Evolutionary conservation across 2,797 vertebrate species (phyloP).

Genomic region (Mus minutoides): DNA sequence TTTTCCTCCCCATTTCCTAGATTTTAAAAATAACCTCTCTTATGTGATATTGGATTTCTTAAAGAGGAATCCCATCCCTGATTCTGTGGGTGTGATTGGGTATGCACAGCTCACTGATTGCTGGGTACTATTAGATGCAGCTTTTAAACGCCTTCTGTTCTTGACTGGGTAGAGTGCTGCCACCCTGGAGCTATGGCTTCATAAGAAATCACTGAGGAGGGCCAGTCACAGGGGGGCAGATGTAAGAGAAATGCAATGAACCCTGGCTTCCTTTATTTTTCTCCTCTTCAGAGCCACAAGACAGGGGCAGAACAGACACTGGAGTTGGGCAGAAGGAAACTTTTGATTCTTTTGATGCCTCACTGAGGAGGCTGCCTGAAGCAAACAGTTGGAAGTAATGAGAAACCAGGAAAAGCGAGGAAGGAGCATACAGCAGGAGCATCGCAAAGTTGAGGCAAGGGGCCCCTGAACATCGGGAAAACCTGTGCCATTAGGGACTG

Average conservation of each 20-base stretch:
- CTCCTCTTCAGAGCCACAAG: slow-evolving; percentile 23
- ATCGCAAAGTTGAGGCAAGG: not conserved
- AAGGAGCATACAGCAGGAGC: not conserved
- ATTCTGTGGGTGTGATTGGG: slow-evolving; percentile 25
- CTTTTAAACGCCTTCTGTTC: not conserved
- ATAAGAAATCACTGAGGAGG: slow-evolving; percentile 7
- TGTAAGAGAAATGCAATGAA: not conserved
- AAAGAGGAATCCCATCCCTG: slow-evolving; percentile 28
- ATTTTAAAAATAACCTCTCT: slow-evolving; percentile 62
- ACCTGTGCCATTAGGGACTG: not conserved
- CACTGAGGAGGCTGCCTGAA: slow-evolving; percentile 21
- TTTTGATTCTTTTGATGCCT: not conserved
- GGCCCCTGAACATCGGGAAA: not conserved
- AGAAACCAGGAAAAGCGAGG: not conserved
- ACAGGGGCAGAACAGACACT: slow-evolving; percentile 31
- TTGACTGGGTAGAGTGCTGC: not conserved
- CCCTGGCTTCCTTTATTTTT: slow-evolving; percentile 48
- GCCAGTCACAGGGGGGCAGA: not conserved
- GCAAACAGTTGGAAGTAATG: not conserved
- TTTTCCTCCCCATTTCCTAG: not conserved
- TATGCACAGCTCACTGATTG: not conserved
- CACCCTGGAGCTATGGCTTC: not conserved
- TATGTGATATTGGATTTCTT: not conserved
- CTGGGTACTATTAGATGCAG: not conserved
- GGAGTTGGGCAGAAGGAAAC: not conserved